Base-by-base conservation (phyloP, 1,140 invertebrate species). In the Drosophila gunungcola region DNA sequence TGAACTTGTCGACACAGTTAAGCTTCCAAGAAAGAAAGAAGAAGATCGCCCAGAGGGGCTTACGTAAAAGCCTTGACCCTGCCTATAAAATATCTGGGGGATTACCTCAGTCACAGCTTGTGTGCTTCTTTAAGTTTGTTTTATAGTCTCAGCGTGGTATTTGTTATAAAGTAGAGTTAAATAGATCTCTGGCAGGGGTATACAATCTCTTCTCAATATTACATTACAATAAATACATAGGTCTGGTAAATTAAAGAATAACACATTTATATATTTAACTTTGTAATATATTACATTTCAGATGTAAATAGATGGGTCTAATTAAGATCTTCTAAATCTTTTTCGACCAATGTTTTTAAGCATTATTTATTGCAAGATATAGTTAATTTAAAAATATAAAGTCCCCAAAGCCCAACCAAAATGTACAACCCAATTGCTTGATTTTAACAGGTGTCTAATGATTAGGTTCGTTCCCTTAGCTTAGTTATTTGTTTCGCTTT, bases 1-100 rank as follows among this genome's bases (percentile, higher is more conserved):
- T 81, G 49, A 80, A 84, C 55, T 86, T 78, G 78, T 86, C 75
- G 81, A 81, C 82, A 84, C 55, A 86, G 39, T 74, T 74, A 65
- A 48, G 39, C 45, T 51, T 43, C 34, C 48, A 42, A 61, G 62
- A 60, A 77, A 61, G 63, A 68, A 76, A 60, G 54, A 61, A 61
- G 39, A 55, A 78, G 53, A 64, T 21, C 54, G 49, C 46, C 43
- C 36, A 39, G n/a, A 39, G 64, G 57, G 41, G 10, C 12, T 63
- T 63, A 12, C 29, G 11, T 63, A 72, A 81, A 72, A 81, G 45
- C 43, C 43, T 21, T 62, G 53, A 45, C 48, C 64, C 55, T 36
- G 36, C 58, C 58, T 16, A 2, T 3, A 45, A 36, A 21, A 38
- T 63, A 48, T 38, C 39, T 32, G 32, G 42, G 41, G 56, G 25